A percentile compares a stretch with the other conserved stretches of the same genome.
Conservation (phyloP, 2,888 invertebrate species). For the Halictus ligatus region DNA sequence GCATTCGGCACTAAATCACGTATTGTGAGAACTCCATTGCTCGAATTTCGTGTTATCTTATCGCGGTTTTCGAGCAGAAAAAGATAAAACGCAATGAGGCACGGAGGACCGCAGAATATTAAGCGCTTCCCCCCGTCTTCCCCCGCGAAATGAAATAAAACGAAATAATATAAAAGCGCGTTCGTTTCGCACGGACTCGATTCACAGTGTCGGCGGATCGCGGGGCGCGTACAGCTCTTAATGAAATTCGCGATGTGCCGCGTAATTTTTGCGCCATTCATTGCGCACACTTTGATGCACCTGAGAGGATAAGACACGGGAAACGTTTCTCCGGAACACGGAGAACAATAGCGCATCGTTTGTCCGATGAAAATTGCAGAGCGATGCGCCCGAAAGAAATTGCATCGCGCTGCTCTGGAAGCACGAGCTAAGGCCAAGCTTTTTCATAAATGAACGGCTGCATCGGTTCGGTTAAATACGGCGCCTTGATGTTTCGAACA, state of each 20-base stretch:
- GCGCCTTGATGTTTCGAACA: conserved; percentile 14
- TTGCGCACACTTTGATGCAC: conserved; percentile 41
- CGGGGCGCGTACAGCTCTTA: conserved; percentile 12
- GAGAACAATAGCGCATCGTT: conserved; percentile 51
- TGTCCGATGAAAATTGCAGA: conserved; percentile 58
- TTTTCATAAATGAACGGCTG: conserved; percentile 54
- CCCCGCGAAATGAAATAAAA: not conserved
- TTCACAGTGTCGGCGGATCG: conserved; percentile 14
- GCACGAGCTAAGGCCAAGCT: conserved; percentile 27
- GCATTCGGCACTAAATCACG: not conserved
- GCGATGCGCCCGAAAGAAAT: conserved; percentile 51
- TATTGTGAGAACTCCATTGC: not conserved
- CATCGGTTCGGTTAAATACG: conserved; percentile 46
- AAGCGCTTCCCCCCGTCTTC: not conserved
- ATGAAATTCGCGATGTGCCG: conserved; percentile 44
- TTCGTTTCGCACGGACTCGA: conserved; percentile 1
- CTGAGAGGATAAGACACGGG: conserved; percentile 53
- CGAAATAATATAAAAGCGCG: not conserved
- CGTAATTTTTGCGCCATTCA: conserved; percentile 53
- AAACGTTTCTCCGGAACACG: conserved; percentile 33
- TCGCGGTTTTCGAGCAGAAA: not conserved
- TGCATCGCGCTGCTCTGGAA: conserved; percentile 39
- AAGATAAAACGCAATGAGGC: not conserved
- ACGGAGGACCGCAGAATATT: not conserved
- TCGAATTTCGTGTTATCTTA: not conserved